phyloP scores from a whole-genome alignment of 2,888 invertebrate genomes.

The Crematogaster levior region DNA sequence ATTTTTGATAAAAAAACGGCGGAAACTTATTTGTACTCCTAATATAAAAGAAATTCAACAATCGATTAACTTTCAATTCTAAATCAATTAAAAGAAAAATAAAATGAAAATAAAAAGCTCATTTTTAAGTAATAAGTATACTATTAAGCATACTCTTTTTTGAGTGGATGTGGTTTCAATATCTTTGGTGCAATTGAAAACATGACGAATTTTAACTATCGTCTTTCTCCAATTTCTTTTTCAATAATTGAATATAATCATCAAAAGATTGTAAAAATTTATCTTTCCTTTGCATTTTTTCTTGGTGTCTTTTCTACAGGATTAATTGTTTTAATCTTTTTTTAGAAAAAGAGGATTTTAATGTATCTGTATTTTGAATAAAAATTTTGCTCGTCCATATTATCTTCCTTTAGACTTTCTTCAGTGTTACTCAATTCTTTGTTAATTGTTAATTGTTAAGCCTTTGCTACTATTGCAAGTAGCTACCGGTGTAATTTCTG shows the following conservation, averaged over 20 bases:
- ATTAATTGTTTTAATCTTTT: not conserved
- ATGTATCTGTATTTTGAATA: not conserved
- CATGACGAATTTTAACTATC: not conserved
- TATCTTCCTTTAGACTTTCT: not conserved
- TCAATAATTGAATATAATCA: not conserved
- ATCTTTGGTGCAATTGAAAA: not conserved
- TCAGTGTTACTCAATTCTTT: constrained; percentile 4
- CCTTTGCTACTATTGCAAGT: constrained; percentile 13
- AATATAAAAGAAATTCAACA: not conserved
- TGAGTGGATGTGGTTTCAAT: not conserved
- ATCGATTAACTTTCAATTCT: not conserved
- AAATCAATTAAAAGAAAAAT: not conserved
- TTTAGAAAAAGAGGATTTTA: constrained; percentile 16
- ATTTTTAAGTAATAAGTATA: no score
- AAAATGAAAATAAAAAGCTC: not conserved
- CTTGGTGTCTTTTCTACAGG: constrained; percentile 3
- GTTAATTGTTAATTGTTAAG: not conserved
- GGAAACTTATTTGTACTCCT: no score
- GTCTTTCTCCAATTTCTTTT: not conserved
- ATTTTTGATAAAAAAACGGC: no score
- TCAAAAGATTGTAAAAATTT: not conserved
- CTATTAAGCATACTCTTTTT: no score
- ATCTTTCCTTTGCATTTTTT: constrained; percentile 7
- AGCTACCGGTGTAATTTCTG: constrained; percentile 30
- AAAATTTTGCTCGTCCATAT: not conserved